phyloP scores from a whole-genome alignment of 2,888 invertebrate species.

The Brassicogethes aeneus region DNA sequence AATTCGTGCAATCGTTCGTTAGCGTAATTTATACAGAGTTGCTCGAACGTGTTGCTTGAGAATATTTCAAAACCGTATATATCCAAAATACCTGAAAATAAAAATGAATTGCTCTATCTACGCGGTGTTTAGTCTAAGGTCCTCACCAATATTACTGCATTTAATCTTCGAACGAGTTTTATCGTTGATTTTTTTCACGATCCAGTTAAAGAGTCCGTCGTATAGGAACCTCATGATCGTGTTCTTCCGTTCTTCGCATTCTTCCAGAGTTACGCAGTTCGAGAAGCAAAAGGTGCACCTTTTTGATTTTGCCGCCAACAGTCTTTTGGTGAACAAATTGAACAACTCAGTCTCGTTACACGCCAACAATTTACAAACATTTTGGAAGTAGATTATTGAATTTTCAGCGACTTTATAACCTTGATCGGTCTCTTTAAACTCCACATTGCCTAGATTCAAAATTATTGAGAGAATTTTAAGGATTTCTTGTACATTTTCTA shows the following conservation, averaged over 20 bases:
- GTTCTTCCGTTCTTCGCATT: constrained; percentile 36
- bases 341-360: constrained; percentile 20
- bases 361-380: constrained; percentile 21
- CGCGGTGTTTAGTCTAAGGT: neutral
- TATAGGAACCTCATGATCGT: constrained; percentile 38
- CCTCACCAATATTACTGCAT: constrained; percentile 2
- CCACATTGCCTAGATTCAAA: constrained; percentile 35
- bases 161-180: no score
- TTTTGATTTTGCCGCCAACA: constrained; percentile 28
- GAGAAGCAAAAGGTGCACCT: constrained; percentile 28
- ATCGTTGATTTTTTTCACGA: no score
- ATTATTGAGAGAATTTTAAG: constrained; percentile 30
- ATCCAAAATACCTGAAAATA: constrained; percentile 31
- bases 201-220: constrained; percentile 34
- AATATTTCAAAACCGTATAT: constrained; percentile 38
- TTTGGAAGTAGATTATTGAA: constrained; percentile 12
- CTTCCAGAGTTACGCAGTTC: constrained; percentile 30
- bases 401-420: constrained; percentile 11
- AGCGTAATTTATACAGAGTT: constrained; percentile 12
- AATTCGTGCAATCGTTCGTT: constrained; percentile 35
- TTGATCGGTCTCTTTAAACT: constrained; percentile 24
- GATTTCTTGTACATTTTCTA: constrained; percentile 28
- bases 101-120: constrained; percentile 3
- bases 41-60: constrained; percentile 29
- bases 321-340: constrained; percentile 27